A percentile compares a stretch with the other conserved stretches of the same genome.
Evolutionary conservation across 1,140 invertebrate genomes (phyloP).

Genomic region (Drosophila biarmipes): DNA sequence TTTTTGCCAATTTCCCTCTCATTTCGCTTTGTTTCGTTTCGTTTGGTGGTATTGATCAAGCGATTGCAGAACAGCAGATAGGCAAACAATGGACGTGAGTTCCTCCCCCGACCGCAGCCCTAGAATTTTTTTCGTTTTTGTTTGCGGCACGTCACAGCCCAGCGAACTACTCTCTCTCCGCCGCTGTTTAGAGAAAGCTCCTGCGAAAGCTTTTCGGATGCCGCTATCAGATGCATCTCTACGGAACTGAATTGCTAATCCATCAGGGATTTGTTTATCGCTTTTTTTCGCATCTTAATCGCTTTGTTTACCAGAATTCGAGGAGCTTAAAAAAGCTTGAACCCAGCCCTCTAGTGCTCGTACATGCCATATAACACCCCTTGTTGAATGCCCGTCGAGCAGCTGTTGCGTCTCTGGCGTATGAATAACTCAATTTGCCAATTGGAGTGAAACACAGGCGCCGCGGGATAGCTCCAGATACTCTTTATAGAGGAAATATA

Average conservation of each 20-base stretch:
- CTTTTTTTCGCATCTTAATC: constrained; percentile 20
- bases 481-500: background rate
- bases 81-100: constrained; percentile 34
- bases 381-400: constrained; percentile 29
- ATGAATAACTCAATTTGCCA: constrained; percentile 56
- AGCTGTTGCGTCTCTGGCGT: constrained; percentile 53
- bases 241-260: constrained; percentile 25
- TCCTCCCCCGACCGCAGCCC: constrained; percentile 32
- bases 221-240: constrained; percentile 51
- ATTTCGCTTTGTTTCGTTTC: constrained; percentile 26
- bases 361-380: constrained; percentile 5
- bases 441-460: constrained; percentile 35
- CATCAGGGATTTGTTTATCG: constrained; percentile 2
- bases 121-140: background rate
- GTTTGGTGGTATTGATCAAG: constrained; percentile 45
- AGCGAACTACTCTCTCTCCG: constrained; percentile 23
- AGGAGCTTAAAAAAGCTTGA: constrained; percentile 20
- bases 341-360: background rate
- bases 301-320: constrained; percentile 29
- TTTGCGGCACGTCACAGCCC: constrained; percentile 24
- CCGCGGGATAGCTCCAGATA: constrained; percentile 8
- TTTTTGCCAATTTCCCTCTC: constrained; percentile 14
- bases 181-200: constrained; percentile 45
- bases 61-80: constrained; percentile 46
- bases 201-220: constrained; percentile 36